Evolutionary conservation across 2,113 vertebrate species (phyloP), one percentile per base, ranked within the genome.

Genomic region (Seriola aureovittata): DNA sequence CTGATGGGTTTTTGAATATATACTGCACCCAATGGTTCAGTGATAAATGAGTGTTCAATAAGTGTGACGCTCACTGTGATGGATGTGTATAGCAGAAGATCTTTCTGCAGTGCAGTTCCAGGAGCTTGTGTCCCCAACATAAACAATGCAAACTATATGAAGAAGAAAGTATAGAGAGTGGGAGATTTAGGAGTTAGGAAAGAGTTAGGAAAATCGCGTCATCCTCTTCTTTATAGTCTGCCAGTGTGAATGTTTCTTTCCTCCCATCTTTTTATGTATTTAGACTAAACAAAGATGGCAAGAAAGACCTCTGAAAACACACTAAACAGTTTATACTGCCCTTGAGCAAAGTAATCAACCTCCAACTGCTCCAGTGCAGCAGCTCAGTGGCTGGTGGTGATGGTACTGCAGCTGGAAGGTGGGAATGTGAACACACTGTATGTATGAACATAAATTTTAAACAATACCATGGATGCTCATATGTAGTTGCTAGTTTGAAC

Each of bases 301-400:
- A 23, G 23, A 25, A 46, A 57, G 19, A 9, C 50, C 8, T 44
- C 34, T 17, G 32, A 11, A 32, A 44, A n/a, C 17, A 58, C 3
- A 29, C 19, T 17, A 16, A 8, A 21, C 17, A 50, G n/a, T 23
- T 71, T 25, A 36, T 11, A 67, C 36, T 29, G 29, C 8, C 2
- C 36, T 44, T 32, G 36, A 71, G 46, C 46, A 36, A 46, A 44
- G 14, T 8, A 71, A 71, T 80, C 36, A 64, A 63, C 25, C 58
- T 62, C 69, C 36, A 65, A 25, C 59, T 72, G 66, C 11, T 79
- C 57, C 17, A 21, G n/a, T 34, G 40, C 67, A 64, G 34, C 68
- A 71, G 62, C 60, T 55, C 60, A 54, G 5, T 38, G 60, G n/a
- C 59, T 65, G 23, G 13, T 10, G 16, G n/a, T 29, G 25, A 42